Conservation (phyloP, 2,888 invertebrate species). For the Leptopilina myrica region DNA sequence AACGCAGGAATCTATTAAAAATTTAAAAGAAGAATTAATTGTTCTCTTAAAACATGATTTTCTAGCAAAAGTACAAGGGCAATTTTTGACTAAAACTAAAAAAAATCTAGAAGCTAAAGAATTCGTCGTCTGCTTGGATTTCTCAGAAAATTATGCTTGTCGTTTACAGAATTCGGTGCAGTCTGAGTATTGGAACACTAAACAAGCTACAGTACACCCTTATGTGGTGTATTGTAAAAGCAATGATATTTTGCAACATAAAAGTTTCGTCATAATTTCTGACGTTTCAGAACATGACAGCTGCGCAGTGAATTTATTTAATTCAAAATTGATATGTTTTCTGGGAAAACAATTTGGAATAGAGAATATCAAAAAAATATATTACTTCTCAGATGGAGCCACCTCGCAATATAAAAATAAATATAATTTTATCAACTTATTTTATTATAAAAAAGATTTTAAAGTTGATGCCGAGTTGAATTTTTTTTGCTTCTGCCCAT, state of each 20-base stretch:
- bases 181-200: conserved; percentile 39
- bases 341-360: no score
- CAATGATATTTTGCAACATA: conserved; percentile 1
- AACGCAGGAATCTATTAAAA: background rate
- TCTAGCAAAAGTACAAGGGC: conserved; percentile 45
- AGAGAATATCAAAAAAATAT: conserved; percentile 19
- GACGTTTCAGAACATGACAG: conserved; percentile 3
- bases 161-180: conserved; percentile 45
- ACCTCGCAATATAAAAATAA: conserved; percentile 22
- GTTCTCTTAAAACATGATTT: conserved; percentile 47
- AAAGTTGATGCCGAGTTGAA: conserved; percentile 42
- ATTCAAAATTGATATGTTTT: background rate
- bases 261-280: conserved; percentile 35
- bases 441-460: conserved; percentile 34
- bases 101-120: conserved; percentile 42
- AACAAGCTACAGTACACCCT: conserved; percentile 28
- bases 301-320: conserved; percentile 36
- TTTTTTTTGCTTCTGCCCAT: conserved; percentile 43
- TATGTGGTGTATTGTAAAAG: conserved; percentile 11
- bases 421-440: background rate
- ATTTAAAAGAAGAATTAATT: conserved; percentile 20
- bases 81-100: conserved; percentile 44
- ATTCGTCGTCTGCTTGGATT: conserved; percentile 43
- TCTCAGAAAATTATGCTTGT: conserved; percentile 49
- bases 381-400: conserved; percentile 42